phyloP scores from a whole-genome alignment of 2,888 invertebrate species.

The Mythimna impura region DNA sequence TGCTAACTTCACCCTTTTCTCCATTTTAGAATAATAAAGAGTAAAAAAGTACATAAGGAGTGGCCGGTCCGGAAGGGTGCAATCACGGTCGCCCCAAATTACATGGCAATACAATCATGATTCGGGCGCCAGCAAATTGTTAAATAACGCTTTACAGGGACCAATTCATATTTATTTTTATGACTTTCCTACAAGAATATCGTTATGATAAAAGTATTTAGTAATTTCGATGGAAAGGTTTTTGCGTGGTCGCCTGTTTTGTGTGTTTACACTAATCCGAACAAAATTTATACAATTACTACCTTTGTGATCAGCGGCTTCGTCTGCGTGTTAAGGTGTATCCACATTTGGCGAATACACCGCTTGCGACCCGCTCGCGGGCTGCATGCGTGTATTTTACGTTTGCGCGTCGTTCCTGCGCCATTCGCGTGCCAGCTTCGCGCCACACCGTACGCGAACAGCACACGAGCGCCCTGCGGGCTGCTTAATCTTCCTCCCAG shows the following conservation, averaged over 20 bases:
- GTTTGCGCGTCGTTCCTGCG: no score
- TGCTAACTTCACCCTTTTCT: conserved; percentile 36
- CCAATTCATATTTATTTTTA: conserved; percentile 63
- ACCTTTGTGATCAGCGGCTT: no score
- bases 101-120: conserved; percentile 61
- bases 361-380: no score
- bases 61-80: conserved; percentile 58
- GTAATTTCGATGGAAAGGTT: conserved; percentile 20
- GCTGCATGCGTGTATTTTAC: no score
- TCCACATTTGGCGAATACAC: no score
- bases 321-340: no score
- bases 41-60: conserved; percentile 41
- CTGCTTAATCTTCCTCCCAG: no score
- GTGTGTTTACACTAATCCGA: neutral
- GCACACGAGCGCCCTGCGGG: no score
- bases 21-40: conserved; percentile 56
- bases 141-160: conserved; percentile 55
- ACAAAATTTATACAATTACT: neutral
- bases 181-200: conserved; percentile 51
- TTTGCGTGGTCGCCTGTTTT: conserved; percentile 1
- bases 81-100: conserved; percentile 61
- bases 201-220: conserved; percentile 51
- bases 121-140: conserved; percentile 56
- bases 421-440: no score
- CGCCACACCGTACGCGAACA: no score